phyloP scores from a whole-genome alignment of 1,140 invertebrate species.

The Pomacea maculata region DNA sequence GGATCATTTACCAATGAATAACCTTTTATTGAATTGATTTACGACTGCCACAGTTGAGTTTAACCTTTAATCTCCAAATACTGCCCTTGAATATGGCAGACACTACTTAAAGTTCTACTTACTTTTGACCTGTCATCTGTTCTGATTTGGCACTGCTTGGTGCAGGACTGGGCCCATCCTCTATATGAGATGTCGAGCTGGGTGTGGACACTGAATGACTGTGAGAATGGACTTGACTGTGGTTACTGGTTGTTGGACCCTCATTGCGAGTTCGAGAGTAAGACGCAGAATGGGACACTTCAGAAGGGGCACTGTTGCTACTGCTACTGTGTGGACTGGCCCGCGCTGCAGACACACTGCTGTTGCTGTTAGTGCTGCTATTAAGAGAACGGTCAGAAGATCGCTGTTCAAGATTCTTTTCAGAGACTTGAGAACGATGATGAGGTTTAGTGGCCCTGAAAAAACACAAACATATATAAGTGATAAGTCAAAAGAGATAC shows the following conservation, averaged over 20 bases:
- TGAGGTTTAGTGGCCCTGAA: slow-evolving; percentile 18
- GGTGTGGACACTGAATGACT: background rate
- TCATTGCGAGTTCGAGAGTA: slow-evolving; percentile 14
- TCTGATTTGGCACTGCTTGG: no score
- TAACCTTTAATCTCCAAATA: no score
- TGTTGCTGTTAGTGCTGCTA: slow-evolving; percentile 35
- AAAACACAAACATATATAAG: background rate
- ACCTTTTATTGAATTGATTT: no score
- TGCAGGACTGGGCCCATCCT: no score
- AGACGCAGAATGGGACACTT: background rate
- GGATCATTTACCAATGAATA: no score
- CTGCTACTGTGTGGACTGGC: slow-evolving; percentile 22
- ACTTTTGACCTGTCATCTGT: no score
- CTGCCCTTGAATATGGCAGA: no score
- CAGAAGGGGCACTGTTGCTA: slow-evolving; percentile 1
- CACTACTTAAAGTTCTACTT: no score
- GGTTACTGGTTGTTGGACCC: background rate
- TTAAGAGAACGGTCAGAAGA: slow-evolving; percentile 35
- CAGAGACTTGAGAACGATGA: slow-evolving; percentile 24
- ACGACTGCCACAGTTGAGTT: no score
- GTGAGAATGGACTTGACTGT: background rate
- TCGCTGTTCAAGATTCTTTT: slow-evolving; percentile 20
- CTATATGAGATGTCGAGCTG: no score
- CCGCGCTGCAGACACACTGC: slow-evolving; percentile 24
- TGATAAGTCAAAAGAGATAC: no score